A percentile compares a stretch with the other conserved stretches of the same genome.
These are phyloP conservation scores for Eurytoma californica DNA, from an alignment of 2,888 invertebrate species.

Conservation along the genomic window DNA sequence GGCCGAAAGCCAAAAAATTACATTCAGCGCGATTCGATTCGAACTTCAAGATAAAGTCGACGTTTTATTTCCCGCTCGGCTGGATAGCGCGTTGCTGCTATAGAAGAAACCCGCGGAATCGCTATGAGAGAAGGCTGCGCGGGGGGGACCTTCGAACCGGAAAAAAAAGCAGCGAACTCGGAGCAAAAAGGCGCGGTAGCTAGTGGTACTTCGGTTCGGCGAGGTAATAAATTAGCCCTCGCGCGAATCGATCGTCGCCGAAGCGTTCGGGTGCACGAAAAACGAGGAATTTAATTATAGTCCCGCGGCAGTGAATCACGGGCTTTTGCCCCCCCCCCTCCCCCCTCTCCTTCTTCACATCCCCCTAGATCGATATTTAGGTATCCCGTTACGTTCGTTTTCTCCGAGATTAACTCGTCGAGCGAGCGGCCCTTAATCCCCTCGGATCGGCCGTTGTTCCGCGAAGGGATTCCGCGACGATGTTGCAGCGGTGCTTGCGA, in stretches of 20 bases:
- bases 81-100: too few relatives aligned
- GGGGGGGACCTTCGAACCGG: not conserved
- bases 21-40: too few relatives aligned
- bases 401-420: slow-evolving; percentile 52
- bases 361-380: slow-evolving; percentile 51
- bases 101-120: too few relatives aligned
- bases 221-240: slow-evolving; percentile 52
- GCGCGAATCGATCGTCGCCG: slow-evolving; percentile 48
- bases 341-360: not conserved
- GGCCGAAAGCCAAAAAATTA: too few relatives aligned
- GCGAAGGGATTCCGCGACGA: slow-evolving; percentile 30
- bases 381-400: slow-evolving; percentile 39
- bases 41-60: too few relatives aligned
- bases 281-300: slow-evolving; percentile 58
- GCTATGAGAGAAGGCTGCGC: not conserved
- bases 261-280: slow-evolving; percentile 36
- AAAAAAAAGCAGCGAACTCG: too few relatives aligned
- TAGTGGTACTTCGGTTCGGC: not conserved
- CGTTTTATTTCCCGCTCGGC: too few relatives aligned
- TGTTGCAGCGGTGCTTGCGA: too few relatives aligned
- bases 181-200: too few relatives aligned
- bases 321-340: slow-evolving; percentile 8
- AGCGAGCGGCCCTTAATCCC: slow-evolving; percentile 41
- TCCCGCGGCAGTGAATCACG: slow-evolving; percentile 53
- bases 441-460: slow-evolving; percentile 33